These are phyloP conservation scores for Coryphaenoides rupestris DNA, from an alignment of 2,113 vertebrate genomes.

Conservation along the genomic window DNA sequence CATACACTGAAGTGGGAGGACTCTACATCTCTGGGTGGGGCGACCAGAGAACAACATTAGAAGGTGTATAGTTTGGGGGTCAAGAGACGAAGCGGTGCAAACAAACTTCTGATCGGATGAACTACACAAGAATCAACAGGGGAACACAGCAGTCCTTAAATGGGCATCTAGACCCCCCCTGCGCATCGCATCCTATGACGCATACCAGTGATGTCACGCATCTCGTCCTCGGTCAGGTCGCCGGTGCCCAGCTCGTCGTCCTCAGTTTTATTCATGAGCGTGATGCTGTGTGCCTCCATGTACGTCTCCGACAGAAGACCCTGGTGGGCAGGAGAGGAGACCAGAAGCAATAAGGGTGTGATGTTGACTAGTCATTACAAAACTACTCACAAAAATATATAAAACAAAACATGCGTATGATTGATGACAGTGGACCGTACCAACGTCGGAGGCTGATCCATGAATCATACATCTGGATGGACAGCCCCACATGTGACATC, in stretches of 20 bases:
- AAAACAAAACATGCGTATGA: neutral
- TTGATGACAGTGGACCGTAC: neutral
- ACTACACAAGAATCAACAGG: too few species aligned
- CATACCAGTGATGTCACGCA: slow-evolving; percentile 81
- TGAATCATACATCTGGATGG: neutral
- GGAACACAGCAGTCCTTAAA: neutral
- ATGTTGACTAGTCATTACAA: neutral
- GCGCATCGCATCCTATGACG: neutral
- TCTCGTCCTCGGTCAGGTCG: slow-evolving; percentile 82
- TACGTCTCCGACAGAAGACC: slow-evolving; percentile 89
- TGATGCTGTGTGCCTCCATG: slow-evolving; percentile 83
- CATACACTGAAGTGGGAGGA: neutral
- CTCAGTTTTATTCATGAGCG: slow-evolving; percentile 85
- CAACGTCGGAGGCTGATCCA: too few species aligned
- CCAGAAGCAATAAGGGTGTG: neutral
- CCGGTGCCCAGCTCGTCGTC: slow-evolving; percentile 76
- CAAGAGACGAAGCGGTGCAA: too few species aligned
- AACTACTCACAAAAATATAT: too few species aligned
- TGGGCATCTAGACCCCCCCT: too few species aligned
- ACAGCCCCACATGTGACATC: too few species aligned
- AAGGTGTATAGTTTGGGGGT: too few species aligned
- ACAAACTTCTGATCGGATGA: too few species aligned
- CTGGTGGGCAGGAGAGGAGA: slow-evolving; percentile 48
- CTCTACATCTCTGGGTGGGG: too few species aligned
- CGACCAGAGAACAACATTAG: too few species aligned